These are phyloP conservation scores for Poeciliopsis turrubarensis DNA, from an alignment of 2,113 vertebrate genomes.

Conservation along the genomic window DNA sequence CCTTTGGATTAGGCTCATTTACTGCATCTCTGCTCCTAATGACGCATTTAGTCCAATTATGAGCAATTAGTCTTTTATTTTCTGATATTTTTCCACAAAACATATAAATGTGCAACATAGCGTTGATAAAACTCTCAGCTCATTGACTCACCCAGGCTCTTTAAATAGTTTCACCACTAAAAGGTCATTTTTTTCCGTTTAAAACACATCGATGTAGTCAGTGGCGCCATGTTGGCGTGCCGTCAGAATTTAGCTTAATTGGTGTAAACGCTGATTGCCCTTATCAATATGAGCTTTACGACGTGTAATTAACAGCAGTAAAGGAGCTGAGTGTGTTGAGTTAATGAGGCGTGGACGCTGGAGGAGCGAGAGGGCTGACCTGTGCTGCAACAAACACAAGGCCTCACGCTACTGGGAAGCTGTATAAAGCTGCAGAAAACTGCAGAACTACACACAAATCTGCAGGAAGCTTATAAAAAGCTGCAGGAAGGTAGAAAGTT, in stretches of 20 bases:
- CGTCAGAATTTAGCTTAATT: conserved; percentile 51
- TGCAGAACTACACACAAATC: too few relatives aligned
- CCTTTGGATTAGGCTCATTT: conserved; percentile 60
- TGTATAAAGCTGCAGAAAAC: background rate
- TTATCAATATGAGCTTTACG: conserved; percentile 66
- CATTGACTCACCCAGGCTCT: conserved; percentile 11
- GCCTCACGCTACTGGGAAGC: background rate
- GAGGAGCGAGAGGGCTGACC: conserved; percentile 60
- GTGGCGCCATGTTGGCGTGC: conserved; percentile 37
- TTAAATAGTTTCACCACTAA: conserved; percentile 3
- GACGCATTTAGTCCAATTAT: conserved; percentile 55
- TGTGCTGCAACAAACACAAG: conserved; percentile 56
- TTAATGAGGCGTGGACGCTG: conserved; percentile 73
- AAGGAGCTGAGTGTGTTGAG: conserved; percentile 67
- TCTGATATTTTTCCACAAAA: conserved; percentile 16
- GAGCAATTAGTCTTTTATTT: conserved; percentile 44
- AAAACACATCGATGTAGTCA: background rate
- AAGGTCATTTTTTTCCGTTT: background rate
- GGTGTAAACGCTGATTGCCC: conserved; percentile 60
- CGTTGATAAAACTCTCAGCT: background rate
- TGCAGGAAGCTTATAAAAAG: too few relatives aligned
- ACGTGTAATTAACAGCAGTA: conserved; percentile 74
- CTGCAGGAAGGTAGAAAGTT: too few relatives aligned
- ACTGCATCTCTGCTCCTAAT: conserved; percentile 56
- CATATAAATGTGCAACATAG: background rate